Evolutionary conservation across 2,888 invertebrate species (phyloP), one percentile per base, ranked within the genome.

Genomic region (Troides helena): DNA sequence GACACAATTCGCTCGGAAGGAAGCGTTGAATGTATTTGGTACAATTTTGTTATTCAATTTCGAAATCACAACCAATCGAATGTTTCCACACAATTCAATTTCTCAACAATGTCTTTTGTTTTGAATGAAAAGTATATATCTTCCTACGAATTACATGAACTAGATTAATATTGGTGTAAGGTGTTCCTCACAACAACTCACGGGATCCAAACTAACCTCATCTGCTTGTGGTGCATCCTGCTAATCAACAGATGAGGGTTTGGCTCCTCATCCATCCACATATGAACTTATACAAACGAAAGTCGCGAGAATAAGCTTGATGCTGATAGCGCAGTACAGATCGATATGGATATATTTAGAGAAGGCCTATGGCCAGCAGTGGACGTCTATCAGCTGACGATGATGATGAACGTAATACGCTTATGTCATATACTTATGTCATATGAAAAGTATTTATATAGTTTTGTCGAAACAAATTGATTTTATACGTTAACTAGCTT

Each of bases 61-160:
- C 57, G 57, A 58, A 58, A 58, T 58, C 21, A 58, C 23, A 25
- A 21, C 23, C 57, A 58, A 23, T 58, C 57, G 23, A 58, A 58
- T 23, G 23, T 58, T n/a, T 58, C 14, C 57, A 25, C 23, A 23
- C 14, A 58, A 58, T 23, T 58, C 21, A 58, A 58, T 58, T 58
- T 58, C 57, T 14, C 23, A 21, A 58, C 14, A 58, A 23, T 23
- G 23, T 23, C 23, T 12, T 58, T 58, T 58, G 57, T 21, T 23
- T 58, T 12, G 23, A 58, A 25, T 18, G 14, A 53, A 53, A 53
- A n/a, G 53, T n/a, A 53, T 53, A 53, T n/a, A 53, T 5, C 53
- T 2, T 53, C 8, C 0, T n/a, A 53, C n/a, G 8, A 53, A 53
- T n/a, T 53, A n/a, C n/a, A n/a, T 18, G n/a, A 53, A 53, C 50